phyloP scores from a whole-genome alignment of 1,140 invertebrate genomes.

The Harlomillsia oculata region DNA sequence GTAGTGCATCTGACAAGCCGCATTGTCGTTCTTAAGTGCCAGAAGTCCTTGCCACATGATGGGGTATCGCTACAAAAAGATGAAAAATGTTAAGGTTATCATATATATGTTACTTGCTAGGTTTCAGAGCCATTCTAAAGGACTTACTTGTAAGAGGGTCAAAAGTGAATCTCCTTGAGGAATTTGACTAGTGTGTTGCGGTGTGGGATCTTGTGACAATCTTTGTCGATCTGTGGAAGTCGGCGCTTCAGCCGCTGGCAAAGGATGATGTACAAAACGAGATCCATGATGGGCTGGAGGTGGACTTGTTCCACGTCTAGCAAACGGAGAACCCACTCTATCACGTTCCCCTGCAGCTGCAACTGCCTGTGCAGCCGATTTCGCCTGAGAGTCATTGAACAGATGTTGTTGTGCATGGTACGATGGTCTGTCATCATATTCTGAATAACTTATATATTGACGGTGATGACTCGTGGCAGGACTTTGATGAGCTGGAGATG shows the following conservation, averaged over 20 bases:
- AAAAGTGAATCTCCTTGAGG: slow-evolving; percentile 66
- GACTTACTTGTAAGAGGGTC: slow-evolving; percentile 55
- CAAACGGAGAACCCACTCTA: slow-evolving; percentile 8
- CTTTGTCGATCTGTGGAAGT: slow-evolving; percentile 18
- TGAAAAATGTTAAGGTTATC: not conserved
- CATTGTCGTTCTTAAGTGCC: slow-evolving; percentile 90
- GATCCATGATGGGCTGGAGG: slow-evolving; percentile 28
- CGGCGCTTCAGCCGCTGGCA: slow-evolving; percentile 38
- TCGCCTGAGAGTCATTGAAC: not conserved
- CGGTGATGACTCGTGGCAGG: slow-evolving; percentile 13
- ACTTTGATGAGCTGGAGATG: slow-evolving; percentile 27
- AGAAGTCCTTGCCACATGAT: slow-evolving; percentile 94
- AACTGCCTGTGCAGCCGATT: slow-evolving; percentile 36
- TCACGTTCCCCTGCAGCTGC: slow-evolving; percentile 6
- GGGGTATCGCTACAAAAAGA: slow-evolving; percentile 61
- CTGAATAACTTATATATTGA: slow-evolving; percentile 31
- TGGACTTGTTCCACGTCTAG: slow-evolving; percentile 17
- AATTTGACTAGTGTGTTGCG: slow-evolving; percentile 62
- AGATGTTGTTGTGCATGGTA: slow-evolving; percentile 18
- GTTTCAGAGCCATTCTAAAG: not conserved
- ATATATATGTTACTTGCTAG: not conserved
- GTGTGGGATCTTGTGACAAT: slow-evolving; percentile 51
- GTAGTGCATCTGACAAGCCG: slow-evolving; percentile 95
- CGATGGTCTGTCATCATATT: slow-evolving; percentile 23
- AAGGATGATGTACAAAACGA: slow-evolving; percentile 29